Base-by-base conservation (phyloP, 2,113 vertebrate genomes). In the Odocoileus hemionus region DNA sequence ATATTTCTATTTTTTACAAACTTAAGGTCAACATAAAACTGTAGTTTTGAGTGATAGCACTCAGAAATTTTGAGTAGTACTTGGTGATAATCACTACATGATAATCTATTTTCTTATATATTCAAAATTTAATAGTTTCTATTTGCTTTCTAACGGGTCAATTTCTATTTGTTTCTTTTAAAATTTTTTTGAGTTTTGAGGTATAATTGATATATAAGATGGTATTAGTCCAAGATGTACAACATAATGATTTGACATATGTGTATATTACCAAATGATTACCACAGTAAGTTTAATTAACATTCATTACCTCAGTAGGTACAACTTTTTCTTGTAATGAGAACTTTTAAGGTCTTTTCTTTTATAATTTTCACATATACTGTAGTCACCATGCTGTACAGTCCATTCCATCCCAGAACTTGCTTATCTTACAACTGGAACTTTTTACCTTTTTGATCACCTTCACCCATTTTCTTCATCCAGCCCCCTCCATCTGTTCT, bases 41-140 rank as follows among this genome's bases (percentile, higher is more conserved):
- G 26, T 50, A 85, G 28, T 86, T 94, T 94, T 70, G 55, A 86
- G 30, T 60, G 64, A 79, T 92, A 92, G 43, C 39, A 60, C 76
- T 92, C 15, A 92, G 85, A 93, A 97, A 57, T 92, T 91, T 93
- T 97, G 52, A 90, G 45, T 60, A 84, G 26, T 90, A 82, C 23
- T 47, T 86, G 52, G 14, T 94, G 58, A 82, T 55, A 76, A 70
- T 5, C 45, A 50, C 45, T 60, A 94, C 11, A 64, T 3, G 16
- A 43, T 85, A 80, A 50, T 70, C 57, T 54, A 58, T 45, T 94
- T 95, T 33, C 13, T 54, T 21, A 33, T 85, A 61, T 54, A 47
- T 87, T 91, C 12, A 91, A 67, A 87, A 55, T 91, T 87, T 86
- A 82, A 30, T 85, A 43, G 85, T 70, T 60, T 97, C 61, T 21